A percentile compares a stretch with the other conserved stretches of the same genome.
phyloP scores from a whole-genome alignment of 1,140 invertebrate species.

The Wiebesia pumilae region DNA sequence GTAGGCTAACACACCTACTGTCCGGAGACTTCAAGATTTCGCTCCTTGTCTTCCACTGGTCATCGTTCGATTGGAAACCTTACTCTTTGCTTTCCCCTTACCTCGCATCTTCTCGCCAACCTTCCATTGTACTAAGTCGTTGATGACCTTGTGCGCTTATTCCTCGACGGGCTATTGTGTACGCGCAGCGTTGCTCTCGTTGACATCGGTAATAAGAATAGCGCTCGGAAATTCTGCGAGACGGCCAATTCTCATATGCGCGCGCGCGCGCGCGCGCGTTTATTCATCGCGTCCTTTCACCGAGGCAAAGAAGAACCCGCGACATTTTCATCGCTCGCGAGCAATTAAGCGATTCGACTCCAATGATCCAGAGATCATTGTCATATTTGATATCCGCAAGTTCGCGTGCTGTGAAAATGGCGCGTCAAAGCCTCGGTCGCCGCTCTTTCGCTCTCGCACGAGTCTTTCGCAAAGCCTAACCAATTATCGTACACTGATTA shows the following conservation, averaged over 20 bases:
- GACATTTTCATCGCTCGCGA: slow-evolving; percentile 30
- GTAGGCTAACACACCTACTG: background rate
- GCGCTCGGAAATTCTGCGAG: background rate
- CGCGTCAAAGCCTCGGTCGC: background rate
- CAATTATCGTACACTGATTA: background rate
- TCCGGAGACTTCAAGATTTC: background rate
- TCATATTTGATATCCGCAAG: slow-evolving; percentile 13
- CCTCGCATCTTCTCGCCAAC: background rate
- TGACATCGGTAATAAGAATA: background rate
- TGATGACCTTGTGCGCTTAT: background rate
- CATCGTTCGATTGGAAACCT: background rate
- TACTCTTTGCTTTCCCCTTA: background rate
- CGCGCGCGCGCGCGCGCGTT: background rate
- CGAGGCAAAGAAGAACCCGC: slow-evolving; percentile 4
- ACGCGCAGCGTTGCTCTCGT: background rate
- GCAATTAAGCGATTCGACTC: slow-evolving; percentile 32
- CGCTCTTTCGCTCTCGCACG: background rate
- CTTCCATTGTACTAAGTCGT: background rate
- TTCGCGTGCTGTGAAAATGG: background rate
- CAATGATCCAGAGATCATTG: slow-evolving; percentile 41
- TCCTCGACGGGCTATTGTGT: background rate
- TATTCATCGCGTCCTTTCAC: slow-evolving; percentile 20
- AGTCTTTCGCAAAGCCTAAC: background rate
- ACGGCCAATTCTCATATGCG: background rate
- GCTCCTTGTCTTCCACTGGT: background rate